Conservation (phyloP, 2,797 vertebrate genomes). For the Sebastes itinus region DNA sequence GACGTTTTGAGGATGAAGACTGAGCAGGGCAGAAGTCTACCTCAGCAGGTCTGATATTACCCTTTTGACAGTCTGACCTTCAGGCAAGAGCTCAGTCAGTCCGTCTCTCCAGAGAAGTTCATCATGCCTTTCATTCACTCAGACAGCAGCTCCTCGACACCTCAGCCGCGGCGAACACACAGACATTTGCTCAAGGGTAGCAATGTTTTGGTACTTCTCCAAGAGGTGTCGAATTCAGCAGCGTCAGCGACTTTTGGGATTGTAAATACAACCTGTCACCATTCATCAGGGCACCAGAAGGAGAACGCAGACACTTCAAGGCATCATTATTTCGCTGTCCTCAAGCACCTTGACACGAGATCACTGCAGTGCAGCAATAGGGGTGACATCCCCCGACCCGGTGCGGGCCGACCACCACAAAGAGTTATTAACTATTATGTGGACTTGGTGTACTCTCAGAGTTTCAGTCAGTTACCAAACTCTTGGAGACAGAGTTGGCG, state of each 20-base stretch:
- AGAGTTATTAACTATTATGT: constrained; percentile 42
- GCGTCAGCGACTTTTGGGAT: constrained; percentile 71
- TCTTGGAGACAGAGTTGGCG: constrained; percentile 29
- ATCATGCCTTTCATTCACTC: constrained; percentile 35
- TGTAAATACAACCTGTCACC: constrained; percentile 77
- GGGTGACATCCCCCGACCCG: constrained; percentile 13
- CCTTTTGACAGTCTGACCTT: constrained; percentile 61
- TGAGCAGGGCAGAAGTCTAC: constrained; percentile 9
- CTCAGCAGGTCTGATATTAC: constrained; percentile 39
- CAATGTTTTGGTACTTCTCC: constrained; percentile 55
- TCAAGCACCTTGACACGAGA: constrained; percentile 37
- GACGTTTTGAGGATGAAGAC: constrained; percentile 20
- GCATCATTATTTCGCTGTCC: constrained; percentile 62
- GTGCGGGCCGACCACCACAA: constrained; percentile 6
- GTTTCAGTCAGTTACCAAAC: constrained; percentile 40
- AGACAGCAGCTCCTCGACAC: constrained; percentile 29
- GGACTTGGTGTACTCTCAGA: constrained; percentile 11
- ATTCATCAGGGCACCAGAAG: constrained; percentile 64
- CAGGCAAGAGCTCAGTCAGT: constrained; percentile 38
- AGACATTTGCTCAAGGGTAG: constrained; percentile 55
- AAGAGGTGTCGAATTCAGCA: constrained; percentile 51
- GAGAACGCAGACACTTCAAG: constrained; percentile 65
- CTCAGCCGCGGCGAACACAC: constrained; percentile 11
- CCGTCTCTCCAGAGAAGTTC: constrained; percentile 41
- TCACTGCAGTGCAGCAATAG: constrained; percentile 45